Evolutionary conservation across 2,888 invertebrate species (phyloP).

Genomic region (Synanthedon tipuliformis): DNA sequence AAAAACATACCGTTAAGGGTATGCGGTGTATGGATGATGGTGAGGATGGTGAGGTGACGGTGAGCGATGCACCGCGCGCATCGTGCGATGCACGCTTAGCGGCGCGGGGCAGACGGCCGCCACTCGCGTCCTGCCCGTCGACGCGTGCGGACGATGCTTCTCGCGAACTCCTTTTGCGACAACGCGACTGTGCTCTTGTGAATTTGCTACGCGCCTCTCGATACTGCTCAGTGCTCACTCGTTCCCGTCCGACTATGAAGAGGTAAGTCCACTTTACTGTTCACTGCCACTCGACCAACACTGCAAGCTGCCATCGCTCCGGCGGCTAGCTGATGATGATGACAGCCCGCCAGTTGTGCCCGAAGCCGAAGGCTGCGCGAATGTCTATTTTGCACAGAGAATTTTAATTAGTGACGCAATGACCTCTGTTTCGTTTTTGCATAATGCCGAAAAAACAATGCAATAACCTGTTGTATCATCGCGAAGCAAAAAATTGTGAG

Average conservation of each 20-base stretch:
- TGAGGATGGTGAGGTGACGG: too few species aligned
- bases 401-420: conserved; percentile 53
- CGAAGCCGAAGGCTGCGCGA: conserved; percentile 24
- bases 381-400: conserved; percentile 18
- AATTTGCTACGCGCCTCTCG: conserved; percentile 1
- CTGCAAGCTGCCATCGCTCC: too few species aligned
- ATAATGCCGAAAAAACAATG: conserved; percentile 36
- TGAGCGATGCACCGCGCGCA: too few species aligned
- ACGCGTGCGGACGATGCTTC: conserved; percentile 27
- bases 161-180: conserved; percentile 1
- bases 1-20: too few species aligned
- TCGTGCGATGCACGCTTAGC: neutral
- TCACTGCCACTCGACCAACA: too few species aligned
- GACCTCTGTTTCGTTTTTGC: conserved; percentile 41
- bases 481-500: conserved; percentile 17
- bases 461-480: conserved; percentile 38
- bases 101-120: neutral
- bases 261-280: conserved; percentile 24
- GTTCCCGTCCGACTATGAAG: conserved; percentile 14
- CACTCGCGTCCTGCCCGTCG: conserved; percentile 49
- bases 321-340: too few species aligned
- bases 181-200: conserved; percentile 4
- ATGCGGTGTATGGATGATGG: too few species aligned
- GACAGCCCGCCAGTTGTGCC: neutral
- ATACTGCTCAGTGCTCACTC: neutral